Base-by-base conservation (phyloP, 53 echinoderm and acorn worm genomes). In the Echinarachnius parma region DNA sequence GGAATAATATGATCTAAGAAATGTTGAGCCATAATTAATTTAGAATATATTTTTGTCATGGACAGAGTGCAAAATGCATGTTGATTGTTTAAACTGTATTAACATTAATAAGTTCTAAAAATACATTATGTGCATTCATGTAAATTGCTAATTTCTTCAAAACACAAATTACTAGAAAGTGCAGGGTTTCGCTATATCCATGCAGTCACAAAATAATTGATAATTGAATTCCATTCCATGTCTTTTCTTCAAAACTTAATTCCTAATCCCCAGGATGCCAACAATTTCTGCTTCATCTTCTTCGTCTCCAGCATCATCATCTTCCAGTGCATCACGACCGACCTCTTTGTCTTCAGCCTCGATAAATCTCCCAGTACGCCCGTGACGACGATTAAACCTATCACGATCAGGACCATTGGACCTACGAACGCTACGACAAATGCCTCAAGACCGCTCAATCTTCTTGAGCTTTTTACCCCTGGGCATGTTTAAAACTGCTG, bases 311-410 rank as follows among this genome's bases (percentile, higher is more conserved):
- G 75, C 2, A 65, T 93, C 19, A 59, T 93, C 64, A 58, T 86
- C 61, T 93, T 93, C 57, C 94, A 93, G 79, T 89, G 89, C 52
- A 78, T 93, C 30, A 86, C 89, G 7, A 89, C 94, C 9, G 89
- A 90, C 60, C 78, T 93, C 65, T 93, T 90, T 25, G 94, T 93
- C 49, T 86, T 86, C 36, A 81, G 78, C 27, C 92, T 85, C 14
- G 71, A 82, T 70, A 52, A 60, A 30, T 15, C 10, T 15, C 5
- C 21, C n/a, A 29, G 9, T 28, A 59, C 72, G 15, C 18, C 24
- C 1, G 34, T 46, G 9, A 49, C 64, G 0, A 11, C 44, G 0
- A 19, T 34, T 0, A 56, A 58, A 2, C 61, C 65, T 31, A 78
- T 75, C 29, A 53, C 87, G 34, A 4, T 28, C 25, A 30, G 19